Evolutionary conservation across 2,113 vertebrate genomes (phyloP).

Genomic region (Caracal caracal): DNA sequence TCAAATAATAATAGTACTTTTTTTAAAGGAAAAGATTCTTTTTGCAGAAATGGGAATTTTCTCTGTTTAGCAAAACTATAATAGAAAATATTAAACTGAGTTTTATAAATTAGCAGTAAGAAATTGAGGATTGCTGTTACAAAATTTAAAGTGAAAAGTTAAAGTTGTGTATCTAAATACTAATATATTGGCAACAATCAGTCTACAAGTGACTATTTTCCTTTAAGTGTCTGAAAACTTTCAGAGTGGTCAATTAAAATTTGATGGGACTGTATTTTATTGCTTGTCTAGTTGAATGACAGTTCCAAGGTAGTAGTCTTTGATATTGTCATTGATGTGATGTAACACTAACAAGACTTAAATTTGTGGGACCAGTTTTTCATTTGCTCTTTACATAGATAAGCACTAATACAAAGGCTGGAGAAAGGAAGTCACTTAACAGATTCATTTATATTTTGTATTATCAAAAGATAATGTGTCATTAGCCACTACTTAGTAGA

Average conservation of each 20-base stretch:
- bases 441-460: conserved; percentile 56
- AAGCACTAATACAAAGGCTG: not conserved
- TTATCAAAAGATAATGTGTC: not conserved
- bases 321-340: not conserved
- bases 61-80: conserved; percentile 8
- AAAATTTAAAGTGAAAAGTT: conserved; percentile 6
- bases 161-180: not conserved
- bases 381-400: not conserved
- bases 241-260: not conserved
- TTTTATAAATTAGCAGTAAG: conserved; percentile 26
- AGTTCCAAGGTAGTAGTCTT: not conserved
- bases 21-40: not conserved
- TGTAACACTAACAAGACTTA: not conserved
- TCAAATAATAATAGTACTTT: not conserved
- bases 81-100: not conserved
- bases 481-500: conserved; percentile 17
- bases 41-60: not conserved
- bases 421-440: not conserved
- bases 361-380: not conserved
- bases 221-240: conserved; percentile 24
- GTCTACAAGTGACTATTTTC: not conserved
- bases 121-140: not conserved
- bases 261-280: not conserved
- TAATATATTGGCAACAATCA: not conserved
- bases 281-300: not conserved